Base-by-base conservation (phyloP, 2,113 vertebrate species). In the Oceanites oceanicus region DNA sequence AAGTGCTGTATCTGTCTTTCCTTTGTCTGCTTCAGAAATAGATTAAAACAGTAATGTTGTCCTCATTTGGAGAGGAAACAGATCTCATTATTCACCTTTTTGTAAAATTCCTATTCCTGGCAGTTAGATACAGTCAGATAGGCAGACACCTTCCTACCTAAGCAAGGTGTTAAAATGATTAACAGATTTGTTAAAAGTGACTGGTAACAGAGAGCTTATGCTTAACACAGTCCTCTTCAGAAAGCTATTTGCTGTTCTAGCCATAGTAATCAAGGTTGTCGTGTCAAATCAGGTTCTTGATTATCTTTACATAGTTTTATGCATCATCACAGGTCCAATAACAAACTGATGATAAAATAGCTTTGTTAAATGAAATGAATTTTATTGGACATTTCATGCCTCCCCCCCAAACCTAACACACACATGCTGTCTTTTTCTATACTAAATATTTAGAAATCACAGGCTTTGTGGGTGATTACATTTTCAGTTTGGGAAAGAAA, bases 291-390 rank as follows among this genome's bases (percentile, higher is more conserved):
- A 94, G 71, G 68, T 97, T 97, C 88, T 97, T 97, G 89, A 97
- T 96, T 97, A 97, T 93, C 82, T 95, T 91, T 92, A 83, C 40
- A 26, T 88, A 95, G 86, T 94, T 97, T 97, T 96, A 67, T 89
- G 67, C 78, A 94, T 95, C 92, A 95, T 84, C 91, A 91, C 67
- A 96, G 30, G 91, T 77, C 95, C 90, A 97, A 96, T 95, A 96
- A 78, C 74, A 98, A 98, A 95, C 73, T 88, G 88, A 97, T 97
- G 95, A 97, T 96, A 97, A 97, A 97, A 95, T 27, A 90, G 81
- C 76, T 94, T 96, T 90, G 71, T 90, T 91, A 95, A 97, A 96
- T 56, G 94, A 96, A 97, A 88, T 87, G 10, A 88, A 50, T n/a
- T 79, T 79, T 71, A 38, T 30, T 82, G 40, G 18, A n/a, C 83